Base-by-base conservation (phyloP, 1,140 invertebrate species). In the Galleria mellonella region DNA sequence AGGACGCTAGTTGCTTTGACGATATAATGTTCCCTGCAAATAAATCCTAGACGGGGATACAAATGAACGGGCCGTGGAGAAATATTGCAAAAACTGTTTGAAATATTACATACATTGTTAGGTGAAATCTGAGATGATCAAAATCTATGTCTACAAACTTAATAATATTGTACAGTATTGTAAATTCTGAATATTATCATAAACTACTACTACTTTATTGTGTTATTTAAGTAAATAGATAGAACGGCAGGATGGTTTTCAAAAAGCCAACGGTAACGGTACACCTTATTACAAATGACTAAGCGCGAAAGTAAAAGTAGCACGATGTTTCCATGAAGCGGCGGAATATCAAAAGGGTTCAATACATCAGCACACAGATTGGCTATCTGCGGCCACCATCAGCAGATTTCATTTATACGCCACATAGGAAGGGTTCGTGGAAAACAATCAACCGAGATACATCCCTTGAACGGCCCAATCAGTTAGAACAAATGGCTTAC, bases 21-120 rank as follows among this genome's bases (percentile, higher is more conserved):
- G 57, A 75, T 68, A 77, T 77, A 77, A 75, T 77, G 73, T 79
- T 74, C 55, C 72, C 51, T 58, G 64, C 65, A 62, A 68, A 78
- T 79, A 78, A 79, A 79, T 78, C 69, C 66, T 67, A 66, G 65
- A 72, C 55, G 54, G 52, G 58, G 51, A 67, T 76, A 83, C 70
- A 77, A 79, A 83, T 79, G 75, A 59, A 60, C 61, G 43, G 50
- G 56, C 52, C 55, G 55, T 47, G 60, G 62, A 67, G 72, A 79
- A 67, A 79, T 76, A 79, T 79, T 74, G 68, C 73, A 72, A 75
- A 75, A 77, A 76, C 61, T 55, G 35, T 69, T 65, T 66, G 68
- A 77, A 65, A 73, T 65, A 81, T 72, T 53, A 55, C 54, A 55
- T 52, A 65, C 60, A 66, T 68, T 74, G 70, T 81, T 71, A 65